Evolutionary conservation across 2,888 invertebrate genomes (phyloP).

Genomic region (Xestia rhomboidea): DNA sequence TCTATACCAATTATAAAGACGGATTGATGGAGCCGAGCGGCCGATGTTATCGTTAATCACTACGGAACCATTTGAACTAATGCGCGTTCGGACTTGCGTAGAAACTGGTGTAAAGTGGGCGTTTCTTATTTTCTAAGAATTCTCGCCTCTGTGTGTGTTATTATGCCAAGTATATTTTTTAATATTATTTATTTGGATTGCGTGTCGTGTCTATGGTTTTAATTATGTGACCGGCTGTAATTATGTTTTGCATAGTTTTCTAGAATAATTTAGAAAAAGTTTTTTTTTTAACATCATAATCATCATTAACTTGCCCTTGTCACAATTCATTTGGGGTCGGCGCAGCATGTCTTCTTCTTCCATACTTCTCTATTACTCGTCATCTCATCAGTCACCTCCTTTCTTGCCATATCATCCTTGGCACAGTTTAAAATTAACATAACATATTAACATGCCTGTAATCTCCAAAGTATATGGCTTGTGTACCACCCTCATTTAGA

Average conservation of each 20-base stretch:
- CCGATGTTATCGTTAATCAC: conserved; percentile 64
- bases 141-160: conserved; percentile 63
- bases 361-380: too few species aligned
- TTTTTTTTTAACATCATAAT: neutral
- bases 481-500: neutral
- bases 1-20: conserved; percentile 62
- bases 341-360: too few species aligned
- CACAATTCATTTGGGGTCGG: too few species aligned
- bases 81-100: conserved; percentile 36
- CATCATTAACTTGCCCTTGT: too few species aligned
- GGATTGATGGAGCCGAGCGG: conserved; percentile 46
- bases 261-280: neutral
- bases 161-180: conserved; percentile 58
- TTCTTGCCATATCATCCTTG: too few species aligned
- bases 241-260: conserved; percentile 24
- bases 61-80: conserved; percentile 64
- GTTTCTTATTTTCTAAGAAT: conserved; percentile 67
- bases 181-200: conserved; percentile 48
- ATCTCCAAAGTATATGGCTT: neutral
- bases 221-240: conserved; percentile 18
- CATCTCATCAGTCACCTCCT: too few species aligned
- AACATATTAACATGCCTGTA: neutral
- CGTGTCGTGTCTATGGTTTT: conserved; percentile 22
- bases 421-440: too few species aligned
- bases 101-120: conserved; percentile 60